A percentile compares a stretch with the other conserved stretches of the same genome.
Evolutionary conservation across 2,113 vertebrate genomes (phyloP).

Genomic region (Rissa tridactyla): DNA sequence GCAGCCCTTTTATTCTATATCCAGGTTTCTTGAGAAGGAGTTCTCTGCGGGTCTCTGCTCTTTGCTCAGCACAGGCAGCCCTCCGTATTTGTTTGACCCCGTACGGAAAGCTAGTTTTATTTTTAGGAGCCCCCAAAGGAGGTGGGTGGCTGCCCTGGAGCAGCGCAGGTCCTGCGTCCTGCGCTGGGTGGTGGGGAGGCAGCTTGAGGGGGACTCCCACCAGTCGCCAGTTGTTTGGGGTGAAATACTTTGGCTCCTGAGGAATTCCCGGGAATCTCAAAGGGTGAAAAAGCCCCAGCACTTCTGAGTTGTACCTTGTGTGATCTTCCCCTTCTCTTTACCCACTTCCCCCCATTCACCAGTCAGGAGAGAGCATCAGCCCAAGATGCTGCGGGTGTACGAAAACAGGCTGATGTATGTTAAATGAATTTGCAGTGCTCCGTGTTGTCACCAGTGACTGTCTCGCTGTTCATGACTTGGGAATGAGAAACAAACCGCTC

Average conservation of each 20-base stretch:
- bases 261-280: neutral
- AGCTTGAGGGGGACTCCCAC: neutral
- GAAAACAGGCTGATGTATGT: neutral
- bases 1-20: neutral
- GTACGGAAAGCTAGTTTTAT: neutral
- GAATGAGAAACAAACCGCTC: neutral
- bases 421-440: neutral
- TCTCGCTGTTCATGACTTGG: neutral
- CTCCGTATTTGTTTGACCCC: neutral
- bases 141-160: neutral
- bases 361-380: neutral
- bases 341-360: neutral
- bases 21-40: neutral
- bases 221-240: neutral
- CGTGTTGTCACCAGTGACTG: neutral
- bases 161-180: neutral
- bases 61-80: neutral
- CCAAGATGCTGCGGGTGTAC: neutral
- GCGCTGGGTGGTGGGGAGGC: neutral
- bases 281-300: neutral
- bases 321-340: neutral
- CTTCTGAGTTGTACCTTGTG: neutral
- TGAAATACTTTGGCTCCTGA: conserved; percentile 11
- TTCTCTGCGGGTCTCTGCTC: neutral
- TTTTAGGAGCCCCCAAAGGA: rapidly evolving